Conservation (phyloP, 2,797 vertebrate genomes). For the Pelobates cultripes region DNA sequence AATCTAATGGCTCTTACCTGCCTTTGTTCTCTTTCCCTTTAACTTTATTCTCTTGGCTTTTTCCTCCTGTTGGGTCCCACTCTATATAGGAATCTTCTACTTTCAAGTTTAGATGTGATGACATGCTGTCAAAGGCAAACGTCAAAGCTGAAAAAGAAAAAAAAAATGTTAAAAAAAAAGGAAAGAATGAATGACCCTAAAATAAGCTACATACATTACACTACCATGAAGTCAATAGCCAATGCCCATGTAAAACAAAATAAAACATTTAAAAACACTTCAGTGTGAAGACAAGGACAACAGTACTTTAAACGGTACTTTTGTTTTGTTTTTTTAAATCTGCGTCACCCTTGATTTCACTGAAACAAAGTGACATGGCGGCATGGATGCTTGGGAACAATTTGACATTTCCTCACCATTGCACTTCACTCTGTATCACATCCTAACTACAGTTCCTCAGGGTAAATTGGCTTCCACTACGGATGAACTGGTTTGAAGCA, state of each 20-base stretch:
- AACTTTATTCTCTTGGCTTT: slow-evolving; percentile 84
- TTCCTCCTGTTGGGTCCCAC: slow-evolving; percentile 91
- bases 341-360: background rate
- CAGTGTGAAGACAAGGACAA: too few species aligned
- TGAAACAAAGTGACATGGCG: slow-evolving; percentile 37
- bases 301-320: too few species aligned
- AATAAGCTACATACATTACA: too few species aligned
- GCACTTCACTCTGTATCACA: slow-evolving; percentile 5
- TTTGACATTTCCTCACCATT: slow-evolving; percentile 15
- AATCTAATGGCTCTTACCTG: slow-evolving; percentile 73
- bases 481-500: background rate
- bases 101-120: slow-evolving; percentile 88
- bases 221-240: too few species aligned
- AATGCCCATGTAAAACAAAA: background rate
- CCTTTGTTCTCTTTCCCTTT: slow-evolving; percentile 90
- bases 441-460: slow-evolving; percentile 12
- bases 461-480: slow-evolving; percentile 17
- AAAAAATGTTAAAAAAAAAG: background rate
- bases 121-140: slow-evolving; percentile 83
- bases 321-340: too few species aligned
- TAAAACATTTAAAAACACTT: background rate
- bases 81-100: slow-evolving; percentile 85
- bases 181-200: too few species aligned
- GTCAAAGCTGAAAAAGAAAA: slow-evolving; percentile 75
- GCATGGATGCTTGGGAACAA: slow-evolving; percentile 6